Conservation (phyloP, 2,888 invertebrate genomes). For the Parapristionchus giblindavisi region DNA sequence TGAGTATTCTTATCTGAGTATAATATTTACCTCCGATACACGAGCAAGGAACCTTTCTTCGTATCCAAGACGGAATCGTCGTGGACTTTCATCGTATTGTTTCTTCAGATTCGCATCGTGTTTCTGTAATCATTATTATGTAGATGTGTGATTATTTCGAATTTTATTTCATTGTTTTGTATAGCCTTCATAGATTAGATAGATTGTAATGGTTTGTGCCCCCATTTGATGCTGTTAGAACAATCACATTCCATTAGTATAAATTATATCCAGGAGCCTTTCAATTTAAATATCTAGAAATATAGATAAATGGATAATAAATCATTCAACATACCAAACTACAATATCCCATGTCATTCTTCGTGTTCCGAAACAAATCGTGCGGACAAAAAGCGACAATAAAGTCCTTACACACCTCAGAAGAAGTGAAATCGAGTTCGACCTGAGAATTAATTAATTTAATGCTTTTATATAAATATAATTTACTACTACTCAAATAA, state of each 20-base stretch:
- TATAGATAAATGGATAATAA: too few relatives aligned
- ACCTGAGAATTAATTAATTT: too few relatives aligned
- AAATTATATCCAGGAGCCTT: too few relatives aligned
- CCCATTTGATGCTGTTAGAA: too few relatives aligned
- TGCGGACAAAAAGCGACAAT: conserved; percentile 97
- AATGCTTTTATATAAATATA: background rate
- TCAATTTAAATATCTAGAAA: background rate
- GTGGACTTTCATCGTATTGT: conserved; percentile 31
- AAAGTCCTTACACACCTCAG: conserved; percentile 93
- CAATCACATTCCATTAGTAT: too few relatives aligned
- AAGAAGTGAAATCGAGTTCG: conserved; percentile 50
- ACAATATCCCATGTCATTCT: conserved; percentile 83
- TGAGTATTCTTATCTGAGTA: too few relatives aligned
- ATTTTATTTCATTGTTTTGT: too few relatives aligned
- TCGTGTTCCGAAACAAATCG: conserved; percentile 95
- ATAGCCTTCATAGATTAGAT: too few relatives aligned
- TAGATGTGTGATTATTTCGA: too few relatives aligned
- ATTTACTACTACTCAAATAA: background rate
- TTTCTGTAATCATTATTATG: conserved; percentile 16
- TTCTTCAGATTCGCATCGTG: conserved; percentile 34
- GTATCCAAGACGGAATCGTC: conserved; percentile 25
- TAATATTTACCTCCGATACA: background rate
- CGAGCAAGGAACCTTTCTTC: conserved; percentile 34
- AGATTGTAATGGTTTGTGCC: too few relatives aligned
- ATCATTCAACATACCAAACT: conserved; percentile 11